A percentile compares a stretch with the other conserved stretches of the same genome.
Conservation (phyloP, 2,113 vertebrate genomes). For the Rhagologus leucostigma region DNA sequence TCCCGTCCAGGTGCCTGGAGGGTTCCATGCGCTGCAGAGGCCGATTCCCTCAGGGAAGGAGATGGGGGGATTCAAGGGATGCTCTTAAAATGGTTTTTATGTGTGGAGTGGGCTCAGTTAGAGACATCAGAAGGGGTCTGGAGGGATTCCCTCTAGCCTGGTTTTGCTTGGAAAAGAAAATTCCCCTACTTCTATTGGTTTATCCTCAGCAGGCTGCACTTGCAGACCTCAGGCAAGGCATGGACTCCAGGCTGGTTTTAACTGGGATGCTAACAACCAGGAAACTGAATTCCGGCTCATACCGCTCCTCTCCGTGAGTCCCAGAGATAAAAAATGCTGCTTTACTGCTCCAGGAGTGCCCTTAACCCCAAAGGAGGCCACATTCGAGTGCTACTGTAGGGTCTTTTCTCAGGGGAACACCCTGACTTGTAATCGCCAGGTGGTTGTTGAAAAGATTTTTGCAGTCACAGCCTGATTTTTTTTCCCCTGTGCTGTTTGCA, state of each 20-base stretch:
- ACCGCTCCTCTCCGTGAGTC: not conserved
- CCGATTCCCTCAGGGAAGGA: not conserved
- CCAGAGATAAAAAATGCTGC: rapidly evolving
- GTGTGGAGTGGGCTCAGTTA: not conserved
- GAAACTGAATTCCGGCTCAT: too few relatives aligned
- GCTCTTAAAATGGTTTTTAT: not conserved
- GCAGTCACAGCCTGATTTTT: not conserved
- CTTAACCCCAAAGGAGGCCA: not conserved
- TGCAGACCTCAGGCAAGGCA: not conserved
- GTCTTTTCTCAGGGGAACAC: not conserved
- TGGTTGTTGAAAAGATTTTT: not conserved
- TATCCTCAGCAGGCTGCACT: not conserved
- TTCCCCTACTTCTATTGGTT: not conserved
- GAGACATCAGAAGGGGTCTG: not conserved
- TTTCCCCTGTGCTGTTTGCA: not conserved
- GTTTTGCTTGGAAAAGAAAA: not conserved
- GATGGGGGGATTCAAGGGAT: not conserved
- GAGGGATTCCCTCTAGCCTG: not conserved
- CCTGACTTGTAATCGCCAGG: not conserved
- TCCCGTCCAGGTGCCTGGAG: not conserved
- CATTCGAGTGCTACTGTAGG: rapidly evolving
- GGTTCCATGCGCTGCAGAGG: not conserved
- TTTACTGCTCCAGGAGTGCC: not conserved
- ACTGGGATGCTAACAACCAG: not conserved
- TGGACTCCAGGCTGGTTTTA: not conserved